phyloP scores from a whole-genome alignment of 1,140 invertebrate genomes.

The Drosophila quadrilineata region DNA sequence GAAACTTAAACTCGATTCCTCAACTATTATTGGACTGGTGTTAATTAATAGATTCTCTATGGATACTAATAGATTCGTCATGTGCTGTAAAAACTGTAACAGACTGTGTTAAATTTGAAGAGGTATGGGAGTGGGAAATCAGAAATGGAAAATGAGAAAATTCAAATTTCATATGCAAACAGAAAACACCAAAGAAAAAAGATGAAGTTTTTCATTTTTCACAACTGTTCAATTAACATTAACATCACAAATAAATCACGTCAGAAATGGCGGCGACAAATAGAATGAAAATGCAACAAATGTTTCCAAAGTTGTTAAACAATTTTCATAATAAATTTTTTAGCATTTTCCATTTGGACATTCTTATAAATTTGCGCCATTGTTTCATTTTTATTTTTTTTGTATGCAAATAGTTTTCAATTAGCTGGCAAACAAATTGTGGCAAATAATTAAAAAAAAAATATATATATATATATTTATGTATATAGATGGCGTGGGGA shows the following conservation, averaged over 20 bases:
- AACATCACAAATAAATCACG: slow-evolving; percentile 58
- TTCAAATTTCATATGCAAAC: slow-evolving; percentile 10
- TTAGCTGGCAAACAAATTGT: slow-evolving; percentile 61
- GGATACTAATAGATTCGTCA: slow-evolving; percentile 73
- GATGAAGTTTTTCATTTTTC: slow-evolving; percentile 25
- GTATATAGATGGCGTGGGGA: too few species aligned
- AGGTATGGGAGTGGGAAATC: neutral
- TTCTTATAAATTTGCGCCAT: too few species aligned
- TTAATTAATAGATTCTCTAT: slow-evolving; percentile 61
- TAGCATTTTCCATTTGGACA: too few species aligned
- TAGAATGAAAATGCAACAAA: slow-evolving; percentile 17
- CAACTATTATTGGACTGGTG: slow-evolving; percentile 30
- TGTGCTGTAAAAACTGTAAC: slow-evolving; percentile 38
- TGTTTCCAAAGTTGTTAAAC: slow-evolving; percentile 22
- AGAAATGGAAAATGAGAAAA: neutral
- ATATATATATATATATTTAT: neutral
- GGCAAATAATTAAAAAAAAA: slow-evolving; percentile 69
- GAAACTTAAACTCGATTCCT: too few species aligned
- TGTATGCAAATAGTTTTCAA: slow-evolving; percentile 68
- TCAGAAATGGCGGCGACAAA: slow-evolving; percentile 34
- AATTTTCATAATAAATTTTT: too few species aligned
- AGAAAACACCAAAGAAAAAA: too few species aligned
- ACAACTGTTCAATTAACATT: slow-evolving; percentile 43
- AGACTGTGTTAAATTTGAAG: slow-evolving; percentile 26
- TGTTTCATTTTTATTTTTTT: too few species aligned